Base-by-base conservation (phyloP, 2,888 invertebrate genomes). In the Drosophila diplacantha region DNA sequence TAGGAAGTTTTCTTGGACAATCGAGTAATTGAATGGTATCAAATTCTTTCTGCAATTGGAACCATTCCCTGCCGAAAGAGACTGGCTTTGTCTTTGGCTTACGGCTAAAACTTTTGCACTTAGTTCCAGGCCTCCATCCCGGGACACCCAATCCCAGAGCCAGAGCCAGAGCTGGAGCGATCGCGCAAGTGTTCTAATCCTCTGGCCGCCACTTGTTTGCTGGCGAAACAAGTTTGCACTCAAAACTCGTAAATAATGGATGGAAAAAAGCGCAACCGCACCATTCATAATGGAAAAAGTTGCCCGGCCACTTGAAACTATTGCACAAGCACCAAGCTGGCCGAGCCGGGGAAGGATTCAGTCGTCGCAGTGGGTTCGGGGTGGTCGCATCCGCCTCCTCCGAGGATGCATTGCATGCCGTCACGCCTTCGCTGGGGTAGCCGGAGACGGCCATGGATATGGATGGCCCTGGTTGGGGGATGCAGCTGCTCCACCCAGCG, bases 261-360 rank as follows among this genome's bases (percentile, higher is more conserved):
- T 81, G 75, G 71, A 63, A 71, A 79, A 83, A 80, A 82, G 78
- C 75, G 84, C 83, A 81, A 84, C 84, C 80, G 75, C 80, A 82
- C 81, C 84, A 81, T 84, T 79, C 83, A 81, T 81, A 81, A 81
- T 81, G 80, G 80, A 81, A 81, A 80, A 81, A 81, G 83, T 81
- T 81, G 73, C 65, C 66, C 54, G 56, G 72, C 76, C 83, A 83
- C 79, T 79, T 70, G 69, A 83, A 83, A 83, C 74, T 83, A 83
- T 78, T 78, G 73, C 81, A 75, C 80, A 73, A 73, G 81, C 81
- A 67, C 52, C 61, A 54, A 61, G 62, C 66, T 49, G 20, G 44
- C 44, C 44, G 44, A 41, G 18, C 26, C 26, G 55, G 50, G 35
- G 16, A 46, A 46, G 53, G 52, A 53, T 52, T 44, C 51, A 34